Conservation (phyloP, 2,888 invertebrate genomes). For the Eugnorisma glareosa region DNA sequence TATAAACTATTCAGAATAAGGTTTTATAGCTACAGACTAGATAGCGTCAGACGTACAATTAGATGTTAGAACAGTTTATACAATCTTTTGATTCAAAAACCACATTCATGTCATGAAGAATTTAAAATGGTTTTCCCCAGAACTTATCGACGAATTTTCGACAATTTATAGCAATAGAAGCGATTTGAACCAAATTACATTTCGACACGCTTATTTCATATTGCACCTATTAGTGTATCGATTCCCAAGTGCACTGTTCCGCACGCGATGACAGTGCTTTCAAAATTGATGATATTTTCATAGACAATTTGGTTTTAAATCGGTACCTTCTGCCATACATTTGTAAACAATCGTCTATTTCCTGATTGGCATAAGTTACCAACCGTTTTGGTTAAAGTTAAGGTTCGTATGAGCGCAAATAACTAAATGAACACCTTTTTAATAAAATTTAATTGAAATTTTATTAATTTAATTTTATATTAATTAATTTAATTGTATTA, state of each 20-base stretch:
- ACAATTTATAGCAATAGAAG: conserved; percentile 1
- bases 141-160: neutral
- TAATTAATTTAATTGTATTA: no score
- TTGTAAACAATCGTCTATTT: neutral
- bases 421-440: no score
- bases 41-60: neutral
- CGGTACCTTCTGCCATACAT: neutral
- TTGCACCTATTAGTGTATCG: neutral
- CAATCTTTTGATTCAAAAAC: neutral
- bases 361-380: neutral
- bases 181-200: conserved; percentile 27
- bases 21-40: neutral
- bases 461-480: no score
- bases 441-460: no score
- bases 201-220: conserved; percentile 3
- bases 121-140: neutral
- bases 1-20: neutral
- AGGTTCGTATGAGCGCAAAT: no score
- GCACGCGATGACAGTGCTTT: conserved; percentile 15
- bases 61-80: neutral
- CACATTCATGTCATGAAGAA: neutral
- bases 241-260: conserved; percentile 28
- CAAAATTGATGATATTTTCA: conserved; percentile 7
- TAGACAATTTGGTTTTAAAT: conserved; percentile 23
- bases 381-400: no score